Evolutionary conservation across 1,140 invertebrate genomes (phyloP).

Genomic region (Nasonia vitripennis): DNA sequence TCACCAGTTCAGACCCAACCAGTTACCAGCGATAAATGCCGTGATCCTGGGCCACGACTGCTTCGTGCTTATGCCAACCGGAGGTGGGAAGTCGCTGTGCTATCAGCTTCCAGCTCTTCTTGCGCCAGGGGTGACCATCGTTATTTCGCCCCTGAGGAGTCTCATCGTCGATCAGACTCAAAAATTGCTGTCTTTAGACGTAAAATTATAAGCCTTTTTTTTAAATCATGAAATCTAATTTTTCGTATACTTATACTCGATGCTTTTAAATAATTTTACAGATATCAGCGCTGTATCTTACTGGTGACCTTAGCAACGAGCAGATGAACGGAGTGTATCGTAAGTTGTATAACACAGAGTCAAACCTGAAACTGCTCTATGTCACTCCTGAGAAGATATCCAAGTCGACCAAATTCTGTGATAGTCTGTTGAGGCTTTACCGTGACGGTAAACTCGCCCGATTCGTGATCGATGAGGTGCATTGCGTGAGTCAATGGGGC

Average conservation of each 20-base stretch:
- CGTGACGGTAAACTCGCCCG: constrained; percentile 74
- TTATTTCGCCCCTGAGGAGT: constrained; percentile 95
- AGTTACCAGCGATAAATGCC: constrained; percentile 96
- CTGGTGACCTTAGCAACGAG: constrained; percentile 79
- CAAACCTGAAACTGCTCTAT: constrained; percentile 90
- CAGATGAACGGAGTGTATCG: constrained; percentile 81
- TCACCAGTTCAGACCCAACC: constrained; percentile 90
- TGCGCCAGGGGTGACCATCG: constrained; percentile 87
- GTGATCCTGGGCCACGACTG: constrained; percentile 90
- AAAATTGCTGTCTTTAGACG: constrained; percentile 87
- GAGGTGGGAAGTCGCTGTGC: constrained; percentile 96
- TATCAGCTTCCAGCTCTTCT: constrained; percentile 91
- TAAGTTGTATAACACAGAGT: constrained; percentile 79
- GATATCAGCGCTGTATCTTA: constrained; percentile 87
- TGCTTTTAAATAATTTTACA: constrained; percentile 63
- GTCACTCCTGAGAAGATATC: constrained; percentile 97
- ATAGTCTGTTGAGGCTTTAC: constrained; percentile 75
- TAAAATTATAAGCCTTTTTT: constrained; percentile 68
- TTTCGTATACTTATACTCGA: constrained; percentile 15
- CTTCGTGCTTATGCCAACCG: constrained; percentile 98
- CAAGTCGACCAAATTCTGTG: constrained; percentile 81
- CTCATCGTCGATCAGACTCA: constrained; percentile 96
- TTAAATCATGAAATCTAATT: constrained; percentile 2
- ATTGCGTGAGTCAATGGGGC: constrained; percentile 98
- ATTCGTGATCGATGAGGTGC: constrained; percentile 94